phyloP scores from a whole-genome alignment of 2,797 vertebrate genomes.

The Lerista edwardsae region DNA sequence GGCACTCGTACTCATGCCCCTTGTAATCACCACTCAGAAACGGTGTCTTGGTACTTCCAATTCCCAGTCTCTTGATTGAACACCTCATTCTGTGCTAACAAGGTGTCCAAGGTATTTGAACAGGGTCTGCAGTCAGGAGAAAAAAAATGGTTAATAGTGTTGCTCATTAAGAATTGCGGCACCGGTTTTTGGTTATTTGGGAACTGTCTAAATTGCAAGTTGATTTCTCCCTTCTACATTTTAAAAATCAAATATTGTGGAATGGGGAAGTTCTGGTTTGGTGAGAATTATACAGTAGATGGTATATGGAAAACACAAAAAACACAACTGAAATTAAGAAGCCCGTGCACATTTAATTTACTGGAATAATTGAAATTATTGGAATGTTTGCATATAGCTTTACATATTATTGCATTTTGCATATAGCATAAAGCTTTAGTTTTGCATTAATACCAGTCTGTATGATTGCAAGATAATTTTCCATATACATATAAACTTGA shows the following conservation, averaged over 20 bases:
- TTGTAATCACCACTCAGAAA: conserved; percentile 98
- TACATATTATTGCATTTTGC: neutral
- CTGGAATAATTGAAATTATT: neutral
- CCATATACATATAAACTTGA: too few species aligned
- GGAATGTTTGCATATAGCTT: neutral
- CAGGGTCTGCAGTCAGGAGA: conserved; percentile 82
- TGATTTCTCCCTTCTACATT: conserved; percentile 74
- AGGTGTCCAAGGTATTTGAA: conserved; percentile 93
- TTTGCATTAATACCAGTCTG: neutral
- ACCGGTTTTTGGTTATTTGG: conserved; percentile 82
- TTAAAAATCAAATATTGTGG: conserved; percentile 61
- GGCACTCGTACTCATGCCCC: conserved; percentile 90
- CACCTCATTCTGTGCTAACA: conserved; percentile 98
- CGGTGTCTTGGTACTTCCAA: conserved; percentile 90
- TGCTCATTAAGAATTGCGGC: conserved; percentile 91
- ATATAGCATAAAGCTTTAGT: too few species aligned
- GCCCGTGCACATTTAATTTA: neutral
- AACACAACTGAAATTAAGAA: neutral
- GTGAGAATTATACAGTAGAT: neutral
- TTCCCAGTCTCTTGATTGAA: conserved; percentile 96
- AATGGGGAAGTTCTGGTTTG: neutral
- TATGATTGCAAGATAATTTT: neutral
- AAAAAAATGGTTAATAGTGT: conserved; percentile 89
- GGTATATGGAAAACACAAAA: neutral
- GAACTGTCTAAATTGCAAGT: conserved; percentile 80